phyloP scores from a whole-genome alignment of 2,797 vertebrate species.

The Neosalanx taihuensis region DNA sequence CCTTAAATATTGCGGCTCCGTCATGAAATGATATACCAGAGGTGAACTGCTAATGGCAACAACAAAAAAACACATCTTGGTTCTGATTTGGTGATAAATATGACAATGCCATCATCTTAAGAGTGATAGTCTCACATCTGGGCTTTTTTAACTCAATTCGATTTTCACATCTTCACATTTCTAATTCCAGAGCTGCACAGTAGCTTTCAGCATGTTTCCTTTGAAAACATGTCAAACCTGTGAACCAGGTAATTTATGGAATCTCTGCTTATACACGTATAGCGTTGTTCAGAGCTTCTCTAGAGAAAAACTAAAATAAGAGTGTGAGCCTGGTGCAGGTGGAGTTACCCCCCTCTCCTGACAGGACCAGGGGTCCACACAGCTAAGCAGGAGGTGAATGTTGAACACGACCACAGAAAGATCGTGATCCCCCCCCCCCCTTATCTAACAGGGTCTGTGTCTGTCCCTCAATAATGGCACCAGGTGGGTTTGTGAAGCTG shows the following conservation, averaged over 20 bases:
- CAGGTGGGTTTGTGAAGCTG: constrained; percentile 6
- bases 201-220: too few species aligned
- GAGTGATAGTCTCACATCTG: too few species aligned
- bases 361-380: constrained; percentile 28
- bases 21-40: too few species aligned
- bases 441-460: constrained; percentile 43
- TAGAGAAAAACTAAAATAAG: constrained; percentile 30
- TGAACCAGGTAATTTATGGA: neutral
- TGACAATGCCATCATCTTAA: too few species aligned
- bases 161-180: too few species aligned
- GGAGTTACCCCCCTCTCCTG: constrained; percentile 36
- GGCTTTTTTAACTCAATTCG: too few species aligned
- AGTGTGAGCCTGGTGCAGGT: constrained; percentile 26
- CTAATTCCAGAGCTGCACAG: neutral
- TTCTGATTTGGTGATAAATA: too few species aligned
- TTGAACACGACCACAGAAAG: constrained; percentile 24
- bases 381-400: constrained; percentile 39
- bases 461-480: constrained; percentile 51
- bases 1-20: too few species aligned
- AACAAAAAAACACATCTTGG: too few species aligned
- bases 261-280: neutral
- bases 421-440: constrained; percentile 44
- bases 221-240: neutral
- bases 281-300: neutral
- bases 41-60: too few species aligned